phyloP scores from a whole-genome alignment of 2,113 vertebrate genomes.

The Tetrax tetrax region DNA sequence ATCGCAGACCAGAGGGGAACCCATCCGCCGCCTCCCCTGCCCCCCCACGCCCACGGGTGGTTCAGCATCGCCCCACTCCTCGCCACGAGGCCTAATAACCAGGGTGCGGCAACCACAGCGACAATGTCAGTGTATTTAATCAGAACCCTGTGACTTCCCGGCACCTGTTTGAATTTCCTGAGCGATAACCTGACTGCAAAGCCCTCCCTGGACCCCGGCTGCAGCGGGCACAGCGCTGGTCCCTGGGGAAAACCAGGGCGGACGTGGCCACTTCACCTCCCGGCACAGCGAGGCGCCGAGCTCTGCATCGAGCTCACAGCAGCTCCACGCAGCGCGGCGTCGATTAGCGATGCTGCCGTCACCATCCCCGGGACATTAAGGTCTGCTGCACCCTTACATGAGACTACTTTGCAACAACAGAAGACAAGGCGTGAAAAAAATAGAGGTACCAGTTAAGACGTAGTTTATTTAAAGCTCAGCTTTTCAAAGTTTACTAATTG shows the following conservation, averaged over 20 bases:
- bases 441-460: neutral
- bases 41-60: fast-evolving
- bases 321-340: neutral
- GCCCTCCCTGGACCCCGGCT: neutral
- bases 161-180: neutral
- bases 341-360: neutral
- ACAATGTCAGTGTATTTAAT: fast-evolving
- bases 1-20: neutral
- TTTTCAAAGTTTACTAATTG: neutral
- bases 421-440: neutral
- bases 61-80: neutral
- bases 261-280: neutral
- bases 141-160: neutral
- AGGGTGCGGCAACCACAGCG: neutral
- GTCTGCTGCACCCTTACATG: neutral
- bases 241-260: neutral
- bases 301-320: neutral
- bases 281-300: fast-evolving
- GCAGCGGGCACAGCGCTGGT: neutral
- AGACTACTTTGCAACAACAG: neutral
- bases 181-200: neutral
- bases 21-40: neutral
- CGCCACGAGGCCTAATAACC: neutral
- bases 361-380: neutral
- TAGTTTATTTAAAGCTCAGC: neutral